Base-by-base conservation (phyloP, 2,113 vertebrate genomes). In the Sapayoa aenigma region DNA sequence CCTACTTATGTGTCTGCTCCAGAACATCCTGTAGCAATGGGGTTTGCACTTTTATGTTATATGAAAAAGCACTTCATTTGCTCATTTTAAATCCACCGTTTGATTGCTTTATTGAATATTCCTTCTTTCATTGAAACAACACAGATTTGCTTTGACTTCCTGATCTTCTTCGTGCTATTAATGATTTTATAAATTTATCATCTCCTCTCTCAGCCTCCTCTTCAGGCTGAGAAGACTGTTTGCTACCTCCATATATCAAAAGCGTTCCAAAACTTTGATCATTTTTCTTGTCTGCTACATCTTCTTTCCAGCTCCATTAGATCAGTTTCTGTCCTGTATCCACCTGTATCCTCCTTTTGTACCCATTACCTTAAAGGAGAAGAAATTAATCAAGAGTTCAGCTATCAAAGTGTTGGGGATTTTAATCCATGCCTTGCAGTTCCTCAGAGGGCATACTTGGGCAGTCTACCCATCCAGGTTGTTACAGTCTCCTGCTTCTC, bases 41-140 rank as follows among this genome's bases (percentile, higher is more conserved):
- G 27, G 12, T 77, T 94, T 93, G 79, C 76, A 65, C 49, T 90
- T 86, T n/a, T 25, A n/a, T 31, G 1, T 30, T 73, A 9, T 59
- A 55, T 74, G 50, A 71, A 90, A 86, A 93, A 86, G 25, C 76
- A 69, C 42, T 90, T 86, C 1, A 21, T 90, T 90, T 88, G 35
- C n/a, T 86, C 25, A 25, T 83, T 93, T 94, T 71, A 90, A 95
- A 78, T 93, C 39, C 5, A 67, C 23, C 24, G 11, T 71, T 62
- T 77, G 50, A 63, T 94, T 86, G 39, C 42, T 89, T 91, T 94
- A 39, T 88, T 92, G 53, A 63, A 35, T 94, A 77, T 74, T 88
- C 42, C 37, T 74, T 68, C 37, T 89, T 87, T 67, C 33, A 77
- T 59, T 73, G 69, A 87, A 94, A 59, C 47, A 67, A 52, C 27